Percentiles rank a stretch among this genome's conserved stretches.
These are phyloP conservation scores for Python bivittatus DNA, from an alignment of 2,113 vertebrate genomes.

Conservation along the genomic window DNA sequence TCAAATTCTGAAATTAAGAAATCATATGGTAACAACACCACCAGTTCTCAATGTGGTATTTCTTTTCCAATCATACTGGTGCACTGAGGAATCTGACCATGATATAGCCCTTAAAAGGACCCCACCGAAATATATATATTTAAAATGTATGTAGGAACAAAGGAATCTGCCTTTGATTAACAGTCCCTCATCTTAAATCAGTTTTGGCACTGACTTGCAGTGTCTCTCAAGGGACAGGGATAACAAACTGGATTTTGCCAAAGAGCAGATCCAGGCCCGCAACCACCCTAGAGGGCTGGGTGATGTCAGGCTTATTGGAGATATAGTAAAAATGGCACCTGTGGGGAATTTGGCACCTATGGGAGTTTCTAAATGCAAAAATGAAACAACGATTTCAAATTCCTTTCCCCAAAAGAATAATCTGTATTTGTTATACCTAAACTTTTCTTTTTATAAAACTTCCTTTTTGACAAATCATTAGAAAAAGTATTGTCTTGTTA, in stretches of 20 bases:
- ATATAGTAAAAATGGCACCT: neutral
- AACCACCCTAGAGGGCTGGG: neutral
- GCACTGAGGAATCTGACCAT: neutral
- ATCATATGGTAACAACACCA: neutral
- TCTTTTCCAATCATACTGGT: neutral
- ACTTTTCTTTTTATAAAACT: neutral
- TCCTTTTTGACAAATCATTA: neutral
- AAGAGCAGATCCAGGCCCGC: neutral
- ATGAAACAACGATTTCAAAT: neutral
- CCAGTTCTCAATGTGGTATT: neutral
- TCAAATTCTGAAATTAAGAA: neutral
- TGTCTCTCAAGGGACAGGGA: neutral
- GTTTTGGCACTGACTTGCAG: neutral
- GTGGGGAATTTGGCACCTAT: neutral
- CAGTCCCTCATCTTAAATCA: too few species aligned
- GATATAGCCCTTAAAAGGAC: neutral
- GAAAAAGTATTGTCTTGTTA: neutral
- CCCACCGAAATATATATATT: neutral
- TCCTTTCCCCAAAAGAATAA: neutral
- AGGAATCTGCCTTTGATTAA: too few species aligned
- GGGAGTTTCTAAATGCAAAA: neutral
- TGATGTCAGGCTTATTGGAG: neutral
- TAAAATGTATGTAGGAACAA: neutral
- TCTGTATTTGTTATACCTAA: neutral
- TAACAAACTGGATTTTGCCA: neutral